phyloP scores from a whole-genome alignment of 2,888 invertebrate genomes.

The Cephus pulcher region DNA sequence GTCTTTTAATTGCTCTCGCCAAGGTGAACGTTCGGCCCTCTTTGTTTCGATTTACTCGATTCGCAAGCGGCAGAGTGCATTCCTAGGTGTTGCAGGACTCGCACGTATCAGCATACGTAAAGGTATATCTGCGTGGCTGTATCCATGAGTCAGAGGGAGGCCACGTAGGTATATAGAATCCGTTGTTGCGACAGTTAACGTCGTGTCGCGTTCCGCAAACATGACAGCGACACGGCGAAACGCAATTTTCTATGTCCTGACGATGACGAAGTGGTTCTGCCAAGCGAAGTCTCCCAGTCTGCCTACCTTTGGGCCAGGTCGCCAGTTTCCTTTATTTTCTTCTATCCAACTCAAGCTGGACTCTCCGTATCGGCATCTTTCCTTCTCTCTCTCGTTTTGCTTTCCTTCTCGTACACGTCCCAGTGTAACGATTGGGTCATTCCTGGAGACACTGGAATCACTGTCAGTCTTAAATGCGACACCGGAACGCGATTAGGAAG shows the following conservation, averaged over 20 bases:
- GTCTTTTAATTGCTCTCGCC: neutral
- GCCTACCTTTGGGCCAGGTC: slow-evolving; percentile 28
- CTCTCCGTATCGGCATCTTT: neutral
- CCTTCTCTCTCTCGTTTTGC: neutral
- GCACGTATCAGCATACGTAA: neutral
- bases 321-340: neutral
- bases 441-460: neutral
- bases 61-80: neutral
- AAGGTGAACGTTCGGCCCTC: neutral
- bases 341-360: neutral
- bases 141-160: neutral
- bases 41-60: neutral
- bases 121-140: neutral
- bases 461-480: neutral
- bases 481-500: neutral
- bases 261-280: slow-evolving; percentile 46
- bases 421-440: neutral
- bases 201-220: slow-evolving; percentile 44
- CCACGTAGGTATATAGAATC: slow-evolving; percentile 17
- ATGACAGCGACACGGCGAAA: slow-evolving; percentile 46
- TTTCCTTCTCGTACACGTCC: neutral
- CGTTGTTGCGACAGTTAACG: slow-evolving; percentile 51
- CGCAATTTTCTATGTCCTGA: slow-evolving; percentile 41
- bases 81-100: neutral
- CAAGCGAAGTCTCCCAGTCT: slow-evolving; percentile 27